Conservation (phyloP, 2,888 invertebrate genomes). For the Dromius quadrimaculatus region DNA sequence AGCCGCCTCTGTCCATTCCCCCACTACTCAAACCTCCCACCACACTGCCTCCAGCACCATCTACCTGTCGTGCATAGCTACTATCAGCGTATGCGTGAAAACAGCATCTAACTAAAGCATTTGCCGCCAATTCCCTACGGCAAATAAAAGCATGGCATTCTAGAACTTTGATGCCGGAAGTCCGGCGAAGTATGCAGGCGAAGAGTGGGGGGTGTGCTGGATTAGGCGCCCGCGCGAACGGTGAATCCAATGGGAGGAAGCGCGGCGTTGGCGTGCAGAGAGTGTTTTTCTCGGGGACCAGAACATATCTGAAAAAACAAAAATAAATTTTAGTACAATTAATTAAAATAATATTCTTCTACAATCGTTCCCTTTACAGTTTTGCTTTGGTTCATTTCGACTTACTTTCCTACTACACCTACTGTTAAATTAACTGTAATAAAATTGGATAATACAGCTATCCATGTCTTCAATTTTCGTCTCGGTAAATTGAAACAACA, state of each 20-base stretch:
- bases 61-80: constrained; percentile 88
- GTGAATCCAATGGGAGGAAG: constrained; percentile 95
- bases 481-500: too few relatives aligned
- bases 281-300: constrained; percentile 67
- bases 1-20: too few relatives aligned
- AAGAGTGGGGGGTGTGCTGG: constrained; percentile 96
- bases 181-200: constrained; percentile 94
- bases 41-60: constrained; percentile 65
- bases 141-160: constrained; percentile 99
- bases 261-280: constrained; percentile 78
- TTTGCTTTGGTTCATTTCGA: too few relatives aligned
- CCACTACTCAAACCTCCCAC: too few relatives aligned
- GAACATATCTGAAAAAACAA: constrained; percentile 66
- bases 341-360: too few relatives aligned
- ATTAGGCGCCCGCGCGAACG: constrained; percentile 92
- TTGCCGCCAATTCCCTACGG: constrained; percentile 95
- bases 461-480: too few relatives aligned
- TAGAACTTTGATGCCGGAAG: constrained; percentile 96
- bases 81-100: constrained; percentile 98
- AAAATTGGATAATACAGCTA: too few relatives aligned
- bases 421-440: too few relatives aligned
- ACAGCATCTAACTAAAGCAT: constrained; percentile 96
- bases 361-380: too few relatives aligned
- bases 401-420: too few relatives aligned
- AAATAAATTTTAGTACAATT: too few relatives aligned